Evolutionary conservation across 2,797 vertebrate genomes (phyloP), one percentile per base, ranked within the genome.

Genomic region (Chaenodraco wilsoni): DNA sequence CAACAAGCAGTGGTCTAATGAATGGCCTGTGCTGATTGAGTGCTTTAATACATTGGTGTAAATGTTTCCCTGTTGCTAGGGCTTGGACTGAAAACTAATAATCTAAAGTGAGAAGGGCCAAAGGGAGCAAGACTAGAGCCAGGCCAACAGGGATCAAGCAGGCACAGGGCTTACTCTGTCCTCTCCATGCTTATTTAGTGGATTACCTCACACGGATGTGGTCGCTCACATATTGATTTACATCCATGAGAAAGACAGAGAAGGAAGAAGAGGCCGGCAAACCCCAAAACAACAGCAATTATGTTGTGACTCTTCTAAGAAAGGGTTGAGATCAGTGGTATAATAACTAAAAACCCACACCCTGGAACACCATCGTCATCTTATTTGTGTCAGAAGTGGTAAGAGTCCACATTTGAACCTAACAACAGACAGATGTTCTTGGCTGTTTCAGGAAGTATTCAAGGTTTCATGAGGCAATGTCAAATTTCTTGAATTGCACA

Each of bases 51-150:
- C 56, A 73, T 71, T 46, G 45, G 59, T 78, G 84, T 92, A 91
- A 93, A 93, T 92, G 91, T 93, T 94, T 91, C 72, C 70, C 75
- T 84, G 93, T 93, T 93, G 92, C 92, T 90, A 92, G 88, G 89
- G 82, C 71, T 74, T 79, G 83, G 73, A 54, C 48, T 70, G 76
- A 83, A 87, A 84, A 84, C 70, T 78, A 87, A 91, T 85, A 74
- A 76, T 65, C 31, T 17, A 5, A 58, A 84, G 69, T 52, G 60
- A 70, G 31, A 72, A 4, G 51, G 78, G 46, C 69, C 51, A 60
- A 54, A 73, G 65, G 60, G 78, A 82, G 52, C 43, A 8, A 62
- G 65, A 65, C 62, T 87, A 79, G 70, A 86, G 40, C 37, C 41
- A 65, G 31, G 69, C 67, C 76, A 74, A 70, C 23, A 69, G 63